Percentiles rank a stretch among this genome's conserved stretches.
phyloP scores from a whole-genome alignment of 2,888 invertebrate genomes.

The Altica lythri region DNA sequence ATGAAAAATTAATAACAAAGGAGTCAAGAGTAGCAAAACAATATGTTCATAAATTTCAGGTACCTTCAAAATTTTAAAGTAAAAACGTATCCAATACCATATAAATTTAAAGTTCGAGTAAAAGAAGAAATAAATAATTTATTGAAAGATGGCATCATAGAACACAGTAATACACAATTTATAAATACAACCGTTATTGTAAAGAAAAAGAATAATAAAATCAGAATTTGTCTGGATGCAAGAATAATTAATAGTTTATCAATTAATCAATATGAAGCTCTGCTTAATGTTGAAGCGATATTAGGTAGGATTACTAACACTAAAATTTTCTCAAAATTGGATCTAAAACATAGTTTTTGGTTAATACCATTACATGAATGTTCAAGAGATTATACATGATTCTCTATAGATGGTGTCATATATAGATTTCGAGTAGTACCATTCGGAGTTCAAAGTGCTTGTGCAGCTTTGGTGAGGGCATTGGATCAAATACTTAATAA shows the following conservation, averaged over 20 bases:
- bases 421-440: slow-evolving; percentile 41
- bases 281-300: neutral
- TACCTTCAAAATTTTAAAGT: slow-evolving; percentile 1
- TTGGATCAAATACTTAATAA: no score
- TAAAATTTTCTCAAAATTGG: neutral
- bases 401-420: slow-evolving; percentile 31
- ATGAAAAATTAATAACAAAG: neutral
- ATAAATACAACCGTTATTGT: slow-evolving; percentile 3
- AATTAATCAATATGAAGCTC: slow-evolving; percentile 7
- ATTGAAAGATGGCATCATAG: neutral
- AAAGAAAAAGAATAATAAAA: neutral
- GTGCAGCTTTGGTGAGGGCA: slow-evolving; percentile 18
- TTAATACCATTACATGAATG: neutral
- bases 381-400: slow-evolving; percentile 35
- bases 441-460: slow-evolving; percentile 43
- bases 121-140: neutral
- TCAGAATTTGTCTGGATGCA: slow-evolving; percentile 4
- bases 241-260: neutral
- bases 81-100: slow-evolving; percentile 3
- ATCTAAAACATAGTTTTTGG: slow-evolving; percentile 15
- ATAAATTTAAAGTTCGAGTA: neutral
- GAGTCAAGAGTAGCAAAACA: neutral
- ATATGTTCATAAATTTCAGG: neutral
- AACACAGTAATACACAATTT: neutral
- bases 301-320: slow-evolving; percentile 1